These are phyloP conservation scores for Fulica atra DNA, from an alignment of 2,113 vertebrate species.

Conservation along the genomic window DNA sequence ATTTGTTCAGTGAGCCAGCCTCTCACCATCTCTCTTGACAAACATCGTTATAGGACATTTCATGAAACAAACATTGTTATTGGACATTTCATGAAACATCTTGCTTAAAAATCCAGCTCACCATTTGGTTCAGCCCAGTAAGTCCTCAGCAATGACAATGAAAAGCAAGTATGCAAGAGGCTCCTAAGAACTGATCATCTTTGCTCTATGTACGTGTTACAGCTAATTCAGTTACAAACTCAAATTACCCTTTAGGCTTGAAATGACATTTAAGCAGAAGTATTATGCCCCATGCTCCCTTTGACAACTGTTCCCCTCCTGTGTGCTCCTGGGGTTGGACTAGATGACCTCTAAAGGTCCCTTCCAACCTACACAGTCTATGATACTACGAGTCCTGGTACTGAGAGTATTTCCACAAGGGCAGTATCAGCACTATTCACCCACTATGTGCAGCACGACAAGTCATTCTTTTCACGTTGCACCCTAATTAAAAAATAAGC, in stretches of 20 bases:
- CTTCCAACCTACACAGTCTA: no score
- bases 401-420: not conserved
- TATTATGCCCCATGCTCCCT: not conserved
- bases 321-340: not conserved
- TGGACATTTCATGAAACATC: not conserved
- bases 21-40: not conserved
- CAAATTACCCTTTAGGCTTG: not conserved
- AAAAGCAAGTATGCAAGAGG: not conserved
- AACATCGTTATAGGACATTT: not conserved
- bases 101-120: not conserved
- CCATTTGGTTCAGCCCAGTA: not conserved
- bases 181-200: not conserved
- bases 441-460: not conserved
- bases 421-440: not conserved
- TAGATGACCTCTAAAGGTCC: no score
- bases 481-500: constrained; percentile 12
- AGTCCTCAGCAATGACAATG: not conserved
- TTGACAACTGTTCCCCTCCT: not conserved
- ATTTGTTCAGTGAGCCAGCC: not conserved
- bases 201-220: not conserved
- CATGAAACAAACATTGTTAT: not conserved
- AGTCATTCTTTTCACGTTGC: not conserved
- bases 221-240: not conserved
- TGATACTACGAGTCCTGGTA: not conserved
- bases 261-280: not conserved